Conservation (phyloP, 2,113 vertebrate species). For the Apteryx owenii region DNA sequence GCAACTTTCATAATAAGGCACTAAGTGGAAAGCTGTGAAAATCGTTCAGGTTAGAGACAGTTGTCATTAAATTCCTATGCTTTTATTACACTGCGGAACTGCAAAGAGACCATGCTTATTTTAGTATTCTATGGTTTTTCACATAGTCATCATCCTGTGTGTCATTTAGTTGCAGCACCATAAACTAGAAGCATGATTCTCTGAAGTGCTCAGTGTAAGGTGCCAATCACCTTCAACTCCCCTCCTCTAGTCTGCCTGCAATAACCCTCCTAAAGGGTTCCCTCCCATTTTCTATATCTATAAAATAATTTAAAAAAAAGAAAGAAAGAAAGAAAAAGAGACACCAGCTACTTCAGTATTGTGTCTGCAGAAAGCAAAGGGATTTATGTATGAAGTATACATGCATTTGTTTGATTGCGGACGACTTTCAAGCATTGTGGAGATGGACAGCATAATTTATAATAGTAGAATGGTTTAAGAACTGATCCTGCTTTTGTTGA, state of each 20-base stretch:
- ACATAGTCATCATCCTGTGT: neutral
- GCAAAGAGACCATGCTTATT: neutral
- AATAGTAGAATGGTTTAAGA: neutral
- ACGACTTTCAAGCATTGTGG: neutral
- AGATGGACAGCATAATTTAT: neutral
- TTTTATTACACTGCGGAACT: neutral
- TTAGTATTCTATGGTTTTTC: constrained; percentile 17
- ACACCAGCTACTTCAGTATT: neutral
- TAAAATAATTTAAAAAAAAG: neutral
- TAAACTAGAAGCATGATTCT: neutral
- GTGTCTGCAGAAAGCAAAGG: neutral
- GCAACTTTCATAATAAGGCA: neutral
- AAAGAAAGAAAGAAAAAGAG: neutral
- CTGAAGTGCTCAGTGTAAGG: neutral
- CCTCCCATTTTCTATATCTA: neutral
- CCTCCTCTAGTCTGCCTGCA: neutral
- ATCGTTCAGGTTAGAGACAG: neutral
- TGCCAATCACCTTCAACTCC: neutral
- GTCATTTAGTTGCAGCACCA: neutral
- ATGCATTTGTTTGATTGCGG: neutral
- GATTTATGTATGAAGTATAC: neutral
- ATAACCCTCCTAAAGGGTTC: neutral
- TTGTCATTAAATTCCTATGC: neutral
- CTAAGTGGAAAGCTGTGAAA: constrained; percentile 18
- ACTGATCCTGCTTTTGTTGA: neutral